Conservation (phyloP, 2,797 vertebrate genomes). For the Sternarchorhynchus goeldii region DNA sequence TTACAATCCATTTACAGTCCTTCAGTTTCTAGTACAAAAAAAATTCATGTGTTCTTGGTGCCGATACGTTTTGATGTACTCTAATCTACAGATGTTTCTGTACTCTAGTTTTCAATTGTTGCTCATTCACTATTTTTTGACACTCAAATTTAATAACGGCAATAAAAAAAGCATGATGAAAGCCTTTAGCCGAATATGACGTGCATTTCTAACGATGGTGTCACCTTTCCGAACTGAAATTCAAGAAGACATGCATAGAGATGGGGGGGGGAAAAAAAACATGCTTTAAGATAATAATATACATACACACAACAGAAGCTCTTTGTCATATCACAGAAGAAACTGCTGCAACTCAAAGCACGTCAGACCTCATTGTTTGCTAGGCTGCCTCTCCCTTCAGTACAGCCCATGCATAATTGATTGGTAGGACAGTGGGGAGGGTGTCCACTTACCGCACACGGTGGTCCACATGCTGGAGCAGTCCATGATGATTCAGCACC, state of each 20-base stretch:
- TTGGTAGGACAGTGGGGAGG: conserved; percentile 42
- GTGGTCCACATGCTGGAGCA: conserved; percentile 23
- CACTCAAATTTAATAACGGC: not conserved
- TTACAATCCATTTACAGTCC: not conserved
- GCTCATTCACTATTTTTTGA: not conserved
- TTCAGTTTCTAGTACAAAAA: no score
- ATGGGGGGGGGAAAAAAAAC: conserved; percentile 25
- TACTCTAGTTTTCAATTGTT: not conserved
- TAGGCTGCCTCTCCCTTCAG: conserved; percentile 33
- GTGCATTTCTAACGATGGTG: not conserved
- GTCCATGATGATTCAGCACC: conserved; percentile 57
- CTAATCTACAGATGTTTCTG: not conserved
- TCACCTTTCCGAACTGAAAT: conserved; percentile 11
- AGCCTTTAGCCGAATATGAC: not conserved
- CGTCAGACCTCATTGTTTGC: conserved; percentile 38
- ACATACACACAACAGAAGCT: conserved; percentile 50
- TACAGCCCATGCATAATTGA: conserved; percentile 55
- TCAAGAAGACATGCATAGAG: conserved; percentile 36
- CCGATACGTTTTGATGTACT: no score
- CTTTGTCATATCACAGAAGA: conserved; percentile 34
- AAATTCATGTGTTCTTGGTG: no score
- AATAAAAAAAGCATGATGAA: not conserved
- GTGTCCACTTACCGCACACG: conserved; percentile 50
- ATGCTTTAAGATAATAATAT: conserved; percentile 44
- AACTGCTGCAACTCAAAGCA: conserved; percentile 33